A percentile compares a stretch with the other conserved stretches of the same genome.
These are phyloP conservation scores for Phrixothrix hirtus DNA, from an alignment of 2,888 invertebrate species.

Conservation along the genomic window DNA sequence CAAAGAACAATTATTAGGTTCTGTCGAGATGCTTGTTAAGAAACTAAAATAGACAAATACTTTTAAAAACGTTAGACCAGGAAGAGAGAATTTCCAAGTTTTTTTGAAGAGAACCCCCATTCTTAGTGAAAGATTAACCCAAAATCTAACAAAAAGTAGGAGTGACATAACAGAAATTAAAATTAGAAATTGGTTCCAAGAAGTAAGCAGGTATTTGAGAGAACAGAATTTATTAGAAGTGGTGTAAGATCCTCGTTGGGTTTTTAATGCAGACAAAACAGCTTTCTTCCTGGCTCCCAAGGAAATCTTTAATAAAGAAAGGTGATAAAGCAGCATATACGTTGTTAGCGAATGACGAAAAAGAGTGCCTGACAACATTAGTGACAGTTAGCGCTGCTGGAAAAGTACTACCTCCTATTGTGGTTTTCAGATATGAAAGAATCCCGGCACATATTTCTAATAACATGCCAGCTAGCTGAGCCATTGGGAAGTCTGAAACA, in stretches of 20 bases:
- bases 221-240: too few species aligned
- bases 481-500: constrained; percentile 49
- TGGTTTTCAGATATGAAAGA: constrained; percentile 43
- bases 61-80: too few species aligned
- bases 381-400: constrained; percentile 39
- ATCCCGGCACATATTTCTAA: constrained; percentile 38
- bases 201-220: too few species aligned
- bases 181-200: constrained; percentile 44
- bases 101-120: too few species aligned
- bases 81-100: too few species aligned
- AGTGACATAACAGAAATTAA: too few species aligned
- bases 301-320: constrained; percentile 43
- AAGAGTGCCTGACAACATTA: constrained; percentile 42
- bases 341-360: constrained; percentile 39
- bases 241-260: constrained; percentile 38
- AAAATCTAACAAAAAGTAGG: too few species aligned
- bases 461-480: constrained; percentile 46
- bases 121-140: too few species aligned
- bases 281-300: constrained; percentile 50
- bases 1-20: too few species aligned
- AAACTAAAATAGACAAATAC: too few species aligned
- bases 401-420: constrained; percentile 30
- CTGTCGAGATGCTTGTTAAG: too few species aligned
- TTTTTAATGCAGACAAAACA: too few species aligned
- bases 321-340: constrained; percentile 41